Percentiles rank a stretch among this genome's conserved stretches.
These are phyloP conservation scores for Phenganax stokvisi DNA, from an alignment of 92 coral and sea anemone genomes.

Conservation along the genomic window DNA sequence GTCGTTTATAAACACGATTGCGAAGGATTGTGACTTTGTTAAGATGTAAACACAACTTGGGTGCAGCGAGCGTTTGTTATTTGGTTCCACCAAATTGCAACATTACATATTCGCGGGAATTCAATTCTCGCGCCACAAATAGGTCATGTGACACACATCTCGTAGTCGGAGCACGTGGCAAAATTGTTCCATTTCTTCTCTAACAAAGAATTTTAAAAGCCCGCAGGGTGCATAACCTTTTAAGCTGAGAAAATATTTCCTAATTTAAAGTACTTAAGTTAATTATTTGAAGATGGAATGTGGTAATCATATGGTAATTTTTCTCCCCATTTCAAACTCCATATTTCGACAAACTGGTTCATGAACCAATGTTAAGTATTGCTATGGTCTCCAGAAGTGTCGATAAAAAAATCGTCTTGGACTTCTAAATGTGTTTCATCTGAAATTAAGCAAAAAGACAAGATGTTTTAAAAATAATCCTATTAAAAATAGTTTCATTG, in stretches of 20 bases:
- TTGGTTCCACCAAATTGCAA: conserved; percentile 40
- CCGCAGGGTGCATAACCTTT: background rate
- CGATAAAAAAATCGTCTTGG: conserved; percentile 69
- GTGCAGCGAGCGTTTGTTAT: conserved; percentile 5
- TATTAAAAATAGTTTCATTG: background rate
- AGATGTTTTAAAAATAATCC: background rate
- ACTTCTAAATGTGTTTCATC: too few relatives aligned
- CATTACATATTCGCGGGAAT: conserved; percentile 85
- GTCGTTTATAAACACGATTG: background rate
- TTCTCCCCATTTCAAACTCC: background rate
- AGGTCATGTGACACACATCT: conserved; percentile 62
- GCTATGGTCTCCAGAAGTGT: conserved; percentile 32
- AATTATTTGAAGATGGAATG: too few relatives aligned
- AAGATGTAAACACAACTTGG: conserved; percentile 26
- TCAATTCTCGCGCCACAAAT: conserved; percentile 97
- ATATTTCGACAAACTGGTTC: background rate
- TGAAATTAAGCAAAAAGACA: background rate
- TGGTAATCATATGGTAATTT: too few relatives aligned
- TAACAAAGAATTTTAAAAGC: background rate
- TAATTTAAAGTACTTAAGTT: too few relatives aligned
- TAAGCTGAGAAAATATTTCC: background rate
- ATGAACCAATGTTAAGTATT: background rate
- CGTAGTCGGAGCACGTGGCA: conserved; percentile 15
- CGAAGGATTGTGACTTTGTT: conserved; percentile 20
- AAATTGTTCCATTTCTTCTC: background rate